These are phyloP conservation scores for Malacoctenus gilli DNA, from an alignment of 2,797 vertebrate species.

Conservation along the genomic window DNA sequence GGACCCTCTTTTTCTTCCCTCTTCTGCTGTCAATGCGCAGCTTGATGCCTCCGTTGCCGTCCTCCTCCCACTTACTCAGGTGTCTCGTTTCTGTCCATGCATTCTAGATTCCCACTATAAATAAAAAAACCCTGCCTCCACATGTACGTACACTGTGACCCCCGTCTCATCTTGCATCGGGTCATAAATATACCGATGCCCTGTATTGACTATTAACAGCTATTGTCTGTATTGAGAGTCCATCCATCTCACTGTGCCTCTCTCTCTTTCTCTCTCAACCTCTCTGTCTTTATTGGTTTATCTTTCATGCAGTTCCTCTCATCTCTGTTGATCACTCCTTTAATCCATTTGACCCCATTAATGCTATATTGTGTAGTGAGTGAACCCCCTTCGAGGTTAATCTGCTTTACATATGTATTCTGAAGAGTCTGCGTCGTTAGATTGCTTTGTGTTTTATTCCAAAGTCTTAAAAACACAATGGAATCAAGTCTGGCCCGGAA, in stretches of 20 bases:
- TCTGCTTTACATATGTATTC: slow-evolving; percentile 26
- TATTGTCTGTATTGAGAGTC: background rate
- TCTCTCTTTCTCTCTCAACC: background rate
- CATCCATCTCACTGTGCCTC: background rate
- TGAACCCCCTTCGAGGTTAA: slow-evolving; percentile 23
- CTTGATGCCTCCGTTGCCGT: slow-evolving; percentile 48
- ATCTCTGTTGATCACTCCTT: slow-evolving; percentile 7
- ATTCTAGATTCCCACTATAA: slow-evolving; percentile 34
- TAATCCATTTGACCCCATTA: slow-evolving; percentile 52
- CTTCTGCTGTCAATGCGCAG: slow-evolving; percentile 17
- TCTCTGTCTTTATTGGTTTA: background rate
- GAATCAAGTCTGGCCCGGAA: slow-evolving; percentile 22
- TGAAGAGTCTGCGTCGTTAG: slow-evolving; percentile 33
- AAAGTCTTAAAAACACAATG: slow-evolving; percentile 15
- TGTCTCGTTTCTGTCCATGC: slow-evolving; percentile 21
- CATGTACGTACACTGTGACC: background rate
- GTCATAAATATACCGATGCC: slow-evolving; percentile 26
- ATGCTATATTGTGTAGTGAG: slow-evolving; percentile 10
- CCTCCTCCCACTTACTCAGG: slow-evolving; percentile 7
- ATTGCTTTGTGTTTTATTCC: slow-evolving; percentile 24
- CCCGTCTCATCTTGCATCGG: background rate
- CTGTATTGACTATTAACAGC: slow-evolving; percentile 11
- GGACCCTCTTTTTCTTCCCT: slow-evolving; percentile 12
- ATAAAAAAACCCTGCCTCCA: slow-evolving; percentile 35
- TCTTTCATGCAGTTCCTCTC: background rate